phyloP scores from a whole-genome alignment of 1,140 invertebrate genomes.

The Micrasema longulum region DNA sequence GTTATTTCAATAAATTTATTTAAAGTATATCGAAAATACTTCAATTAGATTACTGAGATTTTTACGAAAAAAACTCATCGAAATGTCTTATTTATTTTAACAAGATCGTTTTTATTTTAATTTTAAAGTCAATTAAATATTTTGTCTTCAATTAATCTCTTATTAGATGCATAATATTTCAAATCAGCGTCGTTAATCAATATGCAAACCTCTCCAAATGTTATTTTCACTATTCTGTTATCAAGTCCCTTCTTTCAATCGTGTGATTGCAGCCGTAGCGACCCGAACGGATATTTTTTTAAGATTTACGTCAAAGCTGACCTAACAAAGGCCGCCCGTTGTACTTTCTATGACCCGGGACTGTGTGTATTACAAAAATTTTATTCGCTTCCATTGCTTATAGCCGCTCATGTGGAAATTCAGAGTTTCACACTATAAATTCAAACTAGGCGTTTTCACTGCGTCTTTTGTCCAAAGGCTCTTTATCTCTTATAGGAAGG shows the following conservation, averaged over 20 bases:
- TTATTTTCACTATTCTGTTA: too few species aligned
- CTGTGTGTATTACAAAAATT: conserved; percentile 39
- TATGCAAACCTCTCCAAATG: too few species aligned
- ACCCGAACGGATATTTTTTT: conserved; percentile 19
- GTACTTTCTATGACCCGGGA: conserved; percentile 21
- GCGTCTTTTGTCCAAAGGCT: conserved; percentile 33
- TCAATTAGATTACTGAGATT: too few species aligned
- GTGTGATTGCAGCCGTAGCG: conserved; percentile 2
- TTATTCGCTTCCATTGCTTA: conserved; percentile 23
- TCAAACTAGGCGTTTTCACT: conserved; percentile 38
- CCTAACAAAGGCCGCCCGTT: conserved; percentile 30
- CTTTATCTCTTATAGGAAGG: conserved; percentile 34
- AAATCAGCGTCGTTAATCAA: too few species aligned
- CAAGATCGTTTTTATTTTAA: too few species aligned
- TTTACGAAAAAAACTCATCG: too few species aligned
- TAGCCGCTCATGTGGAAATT: conserved; percentile 34
- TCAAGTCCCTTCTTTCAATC: neutral
- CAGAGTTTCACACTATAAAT: conserved; percentile 41
- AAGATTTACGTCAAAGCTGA: conserved; percentile 42
- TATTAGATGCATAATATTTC: too few species aligned
- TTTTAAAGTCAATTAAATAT: too few species aligned
- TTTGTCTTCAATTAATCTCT: too few species aligned
- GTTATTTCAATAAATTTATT: too few species aligned
- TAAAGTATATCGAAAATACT: too few species aligned
- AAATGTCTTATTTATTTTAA: too few species aligned